Evolutionary conservation across 2,888 invertebrate species (phyloP), one percentile per base, ranked within the genome.

Genomic region (Spodoptera exigua): DNA sequence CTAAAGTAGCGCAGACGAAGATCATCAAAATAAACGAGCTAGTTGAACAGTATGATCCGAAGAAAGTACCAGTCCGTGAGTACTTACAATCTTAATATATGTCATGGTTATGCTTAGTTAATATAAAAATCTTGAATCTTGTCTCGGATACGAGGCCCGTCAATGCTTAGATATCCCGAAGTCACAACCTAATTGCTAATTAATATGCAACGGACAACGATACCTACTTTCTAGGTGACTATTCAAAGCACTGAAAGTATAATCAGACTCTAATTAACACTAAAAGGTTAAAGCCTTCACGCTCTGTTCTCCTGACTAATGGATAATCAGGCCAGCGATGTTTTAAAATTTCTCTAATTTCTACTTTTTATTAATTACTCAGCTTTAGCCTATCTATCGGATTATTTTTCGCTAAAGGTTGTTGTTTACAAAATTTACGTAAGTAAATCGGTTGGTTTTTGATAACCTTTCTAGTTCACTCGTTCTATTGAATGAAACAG

Each of bases 1-100:
- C 97, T 61, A 96, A 96, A 62, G 91, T 91, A 48, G 95, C 98
- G 58, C 96, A 96, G 86, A 91, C 92, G 58, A 96, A 96, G 87
- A 95, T 98, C 79, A 95, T 95, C 78, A 94, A 92, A 78, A 95
- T 98, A 79, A 96, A 96, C 85, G 95, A 95, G 77, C 95, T 95
- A 81, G 96, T 98, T 81, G 95, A 95, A 81, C 94, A 95, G 70
- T 96, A 96, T 92, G 97, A 98, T 91, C 98, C 98, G 64, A 98
- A 97, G 95, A 96, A 96, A 92, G 97, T 98, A 88, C 96, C 98
- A 96, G 98, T 98, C 95, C 98, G 98, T 98, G 95, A 98, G 98
- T 98, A 95, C n/a, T n/a, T n/a, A n/a, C 53, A 67, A 53, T 7
- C 34, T 73, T 74, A n/a, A n/a, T n/a, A n/a, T n/a, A n/a, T n/a